Evolutionary conservation across 2,888 invertebrate species (phyloP).

Genomic region (Trachelus iudaicus): DNA sequence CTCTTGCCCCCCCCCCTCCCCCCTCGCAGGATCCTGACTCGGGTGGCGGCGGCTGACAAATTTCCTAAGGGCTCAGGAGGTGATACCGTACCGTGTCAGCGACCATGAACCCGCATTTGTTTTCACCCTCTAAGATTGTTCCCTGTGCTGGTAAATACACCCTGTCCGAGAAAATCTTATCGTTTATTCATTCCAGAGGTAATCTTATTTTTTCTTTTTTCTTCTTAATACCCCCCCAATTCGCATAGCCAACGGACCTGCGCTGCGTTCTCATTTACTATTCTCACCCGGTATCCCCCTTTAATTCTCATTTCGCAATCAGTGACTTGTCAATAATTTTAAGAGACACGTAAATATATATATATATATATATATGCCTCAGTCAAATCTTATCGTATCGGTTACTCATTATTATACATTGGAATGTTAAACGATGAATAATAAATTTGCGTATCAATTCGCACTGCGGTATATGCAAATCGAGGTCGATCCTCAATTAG

Average conservation of each 20-base stretch:
- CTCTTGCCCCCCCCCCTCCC: accelerated
- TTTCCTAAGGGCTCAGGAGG: slow-evolving; percentile 1
- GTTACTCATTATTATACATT: neutral
- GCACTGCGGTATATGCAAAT: neutral
- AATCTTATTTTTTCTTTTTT: slow-evolving; percentile 13
- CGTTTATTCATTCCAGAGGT: neutral
- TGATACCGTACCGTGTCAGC: slow-evolving; percentile 3
- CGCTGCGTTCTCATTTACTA: neutral
- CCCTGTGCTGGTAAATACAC: neutral
- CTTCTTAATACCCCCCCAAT: neutral
- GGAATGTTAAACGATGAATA: neutral
- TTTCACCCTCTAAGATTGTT: slow-evolving; percentile 2
- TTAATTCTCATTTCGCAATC: neutral
- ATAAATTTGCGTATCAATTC: slow-evolving; percentile 3
- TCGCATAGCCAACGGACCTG: neutral
- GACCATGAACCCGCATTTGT: slow-evolving; percentile 11
- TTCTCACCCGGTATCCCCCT: neutral
- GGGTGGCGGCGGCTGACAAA: slow-evolving; percentile 3
- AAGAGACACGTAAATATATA: neutral
- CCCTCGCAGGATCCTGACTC: no score
- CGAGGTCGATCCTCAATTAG: slow-evolving; percentile 1
- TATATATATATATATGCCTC: no score
- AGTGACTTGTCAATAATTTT: neutral
- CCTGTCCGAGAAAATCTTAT: slow-evolving; percentile 2
- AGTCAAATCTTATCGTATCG: neutral